Evolutionary conservation across 1,140 invertebrate genomes (phyloP).

Genomic region (Sinonovacula constricta): DNA sequence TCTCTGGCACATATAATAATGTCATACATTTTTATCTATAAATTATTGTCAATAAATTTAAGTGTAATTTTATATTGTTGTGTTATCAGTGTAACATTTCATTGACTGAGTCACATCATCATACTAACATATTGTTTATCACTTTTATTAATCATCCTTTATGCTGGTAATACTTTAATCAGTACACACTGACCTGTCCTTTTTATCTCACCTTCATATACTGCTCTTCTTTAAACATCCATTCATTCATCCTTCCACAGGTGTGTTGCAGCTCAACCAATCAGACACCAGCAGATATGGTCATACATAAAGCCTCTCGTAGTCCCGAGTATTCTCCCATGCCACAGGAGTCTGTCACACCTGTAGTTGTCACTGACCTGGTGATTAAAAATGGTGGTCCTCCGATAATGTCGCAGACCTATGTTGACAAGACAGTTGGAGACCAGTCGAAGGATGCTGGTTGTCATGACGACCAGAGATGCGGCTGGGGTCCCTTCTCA

Average conservation of each 20-base stretch:
- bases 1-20: too few species aligned
- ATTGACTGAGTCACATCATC: too few species aligned
- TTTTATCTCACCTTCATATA: too few species aligned
- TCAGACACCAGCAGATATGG: background rate
- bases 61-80: too few species aligned
- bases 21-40: too few species aligned
- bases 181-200: too few species aligned
- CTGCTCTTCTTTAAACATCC: too few species aligned
- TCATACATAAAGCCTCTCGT: background rate
- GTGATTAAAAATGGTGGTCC: background rate
- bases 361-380: background rate
- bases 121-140: too few species aligned
- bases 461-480: slow-evolving; percentile 52
- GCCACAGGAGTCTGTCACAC: background rate
- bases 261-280: background rate
- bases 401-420: background rate
- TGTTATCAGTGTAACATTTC: too few species aligned
- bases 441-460: slow-evolving; percentile 9
- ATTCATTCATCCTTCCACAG: background rate
- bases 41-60: too few species aligned
- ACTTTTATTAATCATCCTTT: too few species aligned
- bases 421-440: background rate
- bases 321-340: background rate
- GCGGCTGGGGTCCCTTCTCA: slow-evolving; percentile 68
- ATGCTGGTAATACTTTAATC: too few species aligned